These are phyloP conservation scores for Pediacus dermestoides DNA, from an alignment of 2,888 invertebrate species.

Conservation along the genomic window DNA sequence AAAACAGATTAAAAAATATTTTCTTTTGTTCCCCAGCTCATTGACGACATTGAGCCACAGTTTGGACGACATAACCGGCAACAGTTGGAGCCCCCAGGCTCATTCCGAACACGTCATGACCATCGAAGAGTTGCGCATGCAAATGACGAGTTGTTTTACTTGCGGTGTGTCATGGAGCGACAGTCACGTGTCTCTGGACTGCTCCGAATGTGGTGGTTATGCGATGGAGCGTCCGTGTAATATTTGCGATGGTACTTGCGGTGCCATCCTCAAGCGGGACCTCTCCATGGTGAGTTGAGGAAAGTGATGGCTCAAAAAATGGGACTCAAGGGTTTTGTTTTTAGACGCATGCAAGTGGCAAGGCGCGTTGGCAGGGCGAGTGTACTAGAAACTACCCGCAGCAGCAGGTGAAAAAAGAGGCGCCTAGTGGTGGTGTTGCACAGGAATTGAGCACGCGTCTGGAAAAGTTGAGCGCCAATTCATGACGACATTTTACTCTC, in stretches of 20 bases:
- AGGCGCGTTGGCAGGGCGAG: slow-evolving; percentile 69
- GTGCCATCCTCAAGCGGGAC: slow-evolving; percentile 70
- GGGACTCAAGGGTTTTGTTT: slow-evolving; percentile 35
- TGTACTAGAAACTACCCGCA: slow-evolving; percentile 49
- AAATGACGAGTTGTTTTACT: slow-evolving; percentile 71
- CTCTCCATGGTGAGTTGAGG: slow-evolving; percentile 61
- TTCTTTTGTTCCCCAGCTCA: slow-evolving; percentile 37
- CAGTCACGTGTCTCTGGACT: slow-evolving; percentile 72
- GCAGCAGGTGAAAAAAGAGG: slow-evolving; percentile 16
- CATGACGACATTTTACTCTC: slow-evolving; percentile 51
- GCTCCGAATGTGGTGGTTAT: slow-evolving; percentile 77
- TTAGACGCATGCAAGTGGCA: slow-evolving; percentile 67
- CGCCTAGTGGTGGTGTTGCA: slow-evolving; percentile 37
- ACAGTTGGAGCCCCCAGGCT: slow-evolving; percentile 33
- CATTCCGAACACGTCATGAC: slow-evolving; percentile 56
- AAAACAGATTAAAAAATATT: no score
- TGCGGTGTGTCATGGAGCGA: slow-evolving; percentile 80
- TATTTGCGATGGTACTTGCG: slow-evolving; percentile 70
- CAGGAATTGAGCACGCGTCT: slow-evolving; percentile 55
- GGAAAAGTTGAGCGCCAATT: slow-evolving; percentile 54
- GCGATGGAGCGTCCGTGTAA: slow-evolving; percentile 72
- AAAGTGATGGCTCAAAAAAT: slow-evolving; percentile 2
- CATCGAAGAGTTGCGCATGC: slow-evolving; percentile 67
- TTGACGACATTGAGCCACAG: slow-evolving; percentile 46
- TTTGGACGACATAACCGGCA: slow-evolving; percentile 45